phyloP scores from a whole-genome alignment of 2,797 vertebrate species.

The Cyprinella venusta region DNA sequence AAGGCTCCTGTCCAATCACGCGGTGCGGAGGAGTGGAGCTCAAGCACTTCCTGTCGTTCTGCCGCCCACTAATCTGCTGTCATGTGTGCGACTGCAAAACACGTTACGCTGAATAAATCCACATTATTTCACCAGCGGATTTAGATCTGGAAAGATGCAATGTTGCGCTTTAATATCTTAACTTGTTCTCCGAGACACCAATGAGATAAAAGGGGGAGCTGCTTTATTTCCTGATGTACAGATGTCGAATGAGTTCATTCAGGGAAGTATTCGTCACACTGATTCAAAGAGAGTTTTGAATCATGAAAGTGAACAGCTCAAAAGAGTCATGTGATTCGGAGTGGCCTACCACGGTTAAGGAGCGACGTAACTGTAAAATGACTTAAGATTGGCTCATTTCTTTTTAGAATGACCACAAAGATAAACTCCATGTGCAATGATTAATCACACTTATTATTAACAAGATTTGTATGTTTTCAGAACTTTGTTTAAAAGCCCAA shows the following conservation, averaged over 20 bases:
- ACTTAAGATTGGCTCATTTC: neutral
- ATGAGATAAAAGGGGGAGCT: neutral
- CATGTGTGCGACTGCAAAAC: slow-evolving; percentile 29
- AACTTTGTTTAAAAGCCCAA: too few species aligned
- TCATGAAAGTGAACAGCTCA: neutral
- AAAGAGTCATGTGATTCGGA: neutral
- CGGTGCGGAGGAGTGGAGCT: slow-evolving; percentile 37
- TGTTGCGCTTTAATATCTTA: slow-evolving; percentile 12
- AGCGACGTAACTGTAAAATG: neutral
- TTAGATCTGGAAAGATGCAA: neutral
- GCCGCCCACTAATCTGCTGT: slow-evolving; percentile 49
- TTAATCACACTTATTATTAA: neutral
- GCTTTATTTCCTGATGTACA: slow-evolving; percentile 6
- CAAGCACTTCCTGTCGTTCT: slow-evolving; percentile 33
- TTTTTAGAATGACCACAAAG: neutral
- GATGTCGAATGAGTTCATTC: neutral
- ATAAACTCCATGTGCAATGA: neutral
- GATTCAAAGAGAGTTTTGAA: neutral
- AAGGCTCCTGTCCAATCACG: slow-evolving; percentile 37
- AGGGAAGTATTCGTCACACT: neutral
- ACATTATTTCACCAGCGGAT: slow-evolving; percentile 1
- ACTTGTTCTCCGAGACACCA: neutral
- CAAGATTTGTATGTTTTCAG: neutral
- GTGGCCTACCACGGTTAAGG: neutral
- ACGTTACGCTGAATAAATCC: slow-evolving; percentile 25